Conservation (phyloP, 2,113 vertebrate species). For the Scortum barcoo region DNA sequence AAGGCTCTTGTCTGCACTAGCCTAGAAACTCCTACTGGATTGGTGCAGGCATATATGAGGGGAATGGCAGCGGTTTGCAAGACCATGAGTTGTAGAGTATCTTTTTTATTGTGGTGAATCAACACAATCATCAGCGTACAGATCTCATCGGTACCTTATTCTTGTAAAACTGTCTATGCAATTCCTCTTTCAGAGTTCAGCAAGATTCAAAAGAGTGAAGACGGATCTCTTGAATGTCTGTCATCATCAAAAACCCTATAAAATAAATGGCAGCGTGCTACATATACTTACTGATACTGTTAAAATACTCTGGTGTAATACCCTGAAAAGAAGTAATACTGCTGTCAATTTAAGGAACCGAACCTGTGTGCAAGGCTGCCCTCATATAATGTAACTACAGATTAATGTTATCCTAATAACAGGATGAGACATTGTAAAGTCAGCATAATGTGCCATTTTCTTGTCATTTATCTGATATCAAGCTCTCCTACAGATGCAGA, state of each 20-base stretch:
- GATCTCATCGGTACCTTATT: background rate
- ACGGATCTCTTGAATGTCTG: background rate
- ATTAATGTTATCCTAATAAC: background rate
- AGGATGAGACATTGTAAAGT: slow-evolving; percentile 13
- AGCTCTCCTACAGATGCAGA: slow-evolving; percentile 15
- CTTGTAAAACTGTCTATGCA: background rate
- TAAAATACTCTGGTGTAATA: background rate
- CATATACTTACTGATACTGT: background rate
- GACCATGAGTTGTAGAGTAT: background rate
- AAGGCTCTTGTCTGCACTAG: background rate
- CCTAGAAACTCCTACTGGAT: background rate
- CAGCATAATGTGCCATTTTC: slow-evolving; percentile 7
- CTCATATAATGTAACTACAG: slow-evolving; percentile 10
- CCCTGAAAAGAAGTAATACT: background rate
- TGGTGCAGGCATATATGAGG: background rate
- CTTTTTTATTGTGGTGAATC: background rate
- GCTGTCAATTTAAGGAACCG: slow-evolving; percentile 3
- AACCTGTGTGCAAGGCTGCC: background rate
- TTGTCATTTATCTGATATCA: slow-evolving; percentile 47
- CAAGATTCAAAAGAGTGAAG: background rate
- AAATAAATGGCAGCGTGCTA: background rate
- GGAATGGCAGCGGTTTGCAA: background rate
- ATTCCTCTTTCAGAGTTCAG: background rate
- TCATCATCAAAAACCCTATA: background rate
- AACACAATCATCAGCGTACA: background rate